Evolutionary conservation across 2,888 invertebrate species (phyloP), one percentile per base, ranked within the genome.

Genomic region (Leptinotarsa rubiginosa): DNA sequence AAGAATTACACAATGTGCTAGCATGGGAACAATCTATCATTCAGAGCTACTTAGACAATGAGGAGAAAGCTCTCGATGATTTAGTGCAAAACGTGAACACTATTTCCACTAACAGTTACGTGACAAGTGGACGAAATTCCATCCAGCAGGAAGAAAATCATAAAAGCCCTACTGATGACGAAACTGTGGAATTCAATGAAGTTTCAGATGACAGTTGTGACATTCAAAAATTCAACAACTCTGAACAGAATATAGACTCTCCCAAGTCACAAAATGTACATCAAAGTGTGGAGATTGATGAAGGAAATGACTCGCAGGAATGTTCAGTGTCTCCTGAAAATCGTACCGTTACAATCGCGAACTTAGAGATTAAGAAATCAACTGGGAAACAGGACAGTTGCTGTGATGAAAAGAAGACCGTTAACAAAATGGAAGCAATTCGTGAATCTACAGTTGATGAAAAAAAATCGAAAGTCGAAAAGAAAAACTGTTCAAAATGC

Each of bases 1-100:
- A n/a, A 64, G 73, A 18, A 22, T 65, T 54, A 3, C 31, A 16
- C n/a, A 69, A 20, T 25, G 16, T 73, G 65, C 54, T 64, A 31
- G n/a, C 54, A 47, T 52, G 54, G 5, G 73, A 73, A 56, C 69
- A 59, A 25, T n/a, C 31, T 3, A n/a, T 62, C 7, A 62, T 41
- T 41, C 62, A 62, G 31, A 41, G 10, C 10, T 62, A 62, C 41
- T n/a, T 62, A n/a, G 62, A 62, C 12, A 31, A 62, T 10, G 41
- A 62, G 31, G 41, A 31, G 5, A 18, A 18, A 62, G 62, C 62
- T 2, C 62, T 62, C 3, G 15, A 31, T 41, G 10, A 25, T 15
- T 56, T 56, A 15, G 15, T 13, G 13, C 15, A 56, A 22, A 22
- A 22, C 22, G 22, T 56, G 22, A 56, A 56, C 1, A 13, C 7